Base-by-base conservation (phyloP, 2,888 invertebrate genomes). In the Pharmacophagus antenor region DNA sequence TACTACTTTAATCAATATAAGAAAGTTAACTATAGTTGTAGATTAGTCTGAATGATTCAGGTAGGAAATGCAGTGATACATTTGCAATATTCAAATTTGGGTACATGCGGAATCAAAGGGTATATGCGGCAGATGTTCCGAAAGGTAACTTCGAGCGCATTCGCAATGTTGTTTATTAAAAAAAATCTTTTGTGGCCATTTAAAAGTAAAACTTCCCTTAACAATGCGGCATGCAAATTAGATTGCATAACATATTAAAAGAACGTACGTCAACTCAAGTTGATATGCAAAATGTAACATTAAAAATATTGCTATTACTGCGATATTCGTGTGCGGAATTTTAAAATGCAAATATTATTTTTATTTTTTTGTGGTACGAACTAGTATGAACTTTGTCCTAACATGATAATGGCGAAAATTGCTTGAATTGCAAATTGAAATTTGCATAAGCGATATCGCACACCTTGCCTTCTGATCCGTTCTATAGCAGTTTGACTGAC, bases 141-240 rank as follows among this genome's bases (percentile, higher is more conserved):
- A 69, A 83, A 86, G 79, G 69, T 57, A 76, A 80, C 73, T 80
- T 79, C 69, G 77, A 77, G 75, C 77, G 76, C 79, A 79, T 79
- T 81, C 70, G 82, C 84, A 82, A 82, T 82, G 83, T 83, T 85
- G 84, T 84, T 87, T 85, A 86, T 84, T 83, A 82, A 84, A 87
- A 74, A 85, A 89, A 88, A 86, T 80, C 89, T 84, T 84, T 90
- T 90, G 89, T 89, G 89, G 88, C 86, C 74, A 85, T 88, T 89
- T 85, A 79, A 82, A 87, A 85, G 83, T 84, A 85, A 82, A 85
- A 83, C 79, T 82, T 76, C 73, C 77, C 81, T 84, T 83, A 73
- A 88, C 87, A 89, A 89, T 83, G 80, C 82, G 75, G 81, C 85
- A 90, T 90, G 90, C 89, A 90, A 90, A 90, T 90, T 89, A 89